Conservation (phyloP, 1,140 invertebrate genomes). For the Bombus superbus region DNA sequence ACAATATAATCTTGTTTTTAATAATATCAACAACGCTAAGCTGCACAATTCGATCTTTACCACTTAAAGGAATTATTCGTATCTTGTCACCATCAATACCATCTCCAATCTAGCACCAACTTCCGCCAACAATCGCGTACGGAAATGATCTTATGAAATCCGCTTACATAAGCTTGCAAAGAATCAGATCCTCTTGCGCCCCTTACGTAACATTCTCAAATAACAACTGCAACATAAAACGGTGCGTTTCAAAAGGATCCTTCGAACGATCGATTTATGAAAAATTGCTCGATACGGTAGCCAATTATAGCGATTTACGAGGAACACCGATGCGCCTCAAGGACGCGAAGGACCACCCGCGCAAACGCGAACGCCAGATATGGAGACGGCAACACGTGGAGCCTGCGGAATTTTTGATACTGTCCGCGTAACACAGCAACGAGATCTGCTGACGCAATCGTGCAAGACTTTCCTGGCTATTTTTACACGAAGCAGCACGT, state of each 20-base stretch:
- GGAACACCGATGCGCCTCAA: neutral
- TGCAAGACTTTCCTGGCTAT: slow-evolving; percentile 38
- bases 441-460: slow-evolving; percentile 59
- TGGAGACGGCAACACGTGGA: slow-evolving; percentile 13
- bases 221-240: neutral
- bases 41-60: neutral
- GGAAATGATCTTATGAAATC: slow-evolving; percentile 10
- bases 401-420: slow-evolving; percentile 44
- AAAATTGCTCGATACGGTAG: neutral
- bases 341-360: slow-evolving; percentile 50
- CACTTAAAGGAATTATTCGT: neutral
- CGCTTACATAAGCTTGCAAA: slow-evolving; percentile 4
- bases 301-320: slow-evolving; percentile 13
- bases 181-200: neutral
- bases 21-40: neutral
- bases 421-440: slow-evolving; percentile 17
- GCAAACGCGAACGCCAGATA: neutral
- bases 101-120: neutral
- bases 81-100: neutral
- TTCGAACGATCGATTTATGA: neutral
- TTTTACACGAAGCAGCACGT: slow-evolving; percentile 47
- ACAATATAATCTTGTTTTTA: neutral
- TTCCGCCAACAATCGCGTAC: neutral
- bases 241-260: neutral
- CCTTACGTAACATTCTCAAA: slow-evolving; percentile 1